Evolutionary conservation across 1,140 invertebrate species (phyloP), one percentile per base, ranked within the genome.

Genomic region (Ips typographus): DNA sequence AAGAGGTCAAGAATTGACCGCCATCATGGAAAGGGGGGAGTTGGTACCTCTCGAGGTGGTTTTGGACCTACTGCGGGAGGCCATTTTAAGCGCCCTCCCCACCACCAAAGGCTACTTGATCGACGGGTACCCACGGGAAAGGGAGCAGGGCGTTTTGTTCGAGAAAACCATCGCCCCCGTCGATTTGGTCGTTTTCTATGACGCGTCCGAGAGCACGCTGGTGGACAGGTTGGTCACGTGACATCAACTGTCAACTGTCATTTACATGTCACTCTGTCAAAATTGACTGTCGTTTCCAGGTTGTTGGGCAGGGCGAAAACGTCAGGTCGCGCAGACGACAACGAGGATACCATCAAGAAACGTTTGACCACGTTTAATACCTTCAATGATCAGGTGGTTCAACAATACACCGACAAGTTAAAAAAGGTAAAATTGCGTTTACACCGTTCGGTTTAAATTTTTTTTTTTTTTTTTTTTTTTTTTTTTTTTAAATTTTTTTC

Each of bases 271-370:
- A n/a, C n/a, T n/a, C 44, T 43, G 41, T 0, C 6, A 56, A 42
- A 0, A 37, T 6, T 57, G n/a, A 36, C 4, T 41, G 2, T n/a
- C 40, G 5, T 22, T 65, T 56, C 36, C 38, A 70, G 68, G 53
- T 86, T 99, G 40, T 75, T 99, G 71, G 88, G 91, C 1, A 88
- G 98, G 66, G 97, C 92, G 0, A 87, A 90, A 63, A 94, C 91
- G 38, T 96, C 95, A 8, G 92, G 94, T 36, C 88, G 98, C n/a
- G 93, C 91, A 2, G 98, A 99, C 77, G 98, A 99, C 79, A 99
- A 99, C 77, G 93, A 93, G 79, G 94, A 94, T 74, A 99, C 97
- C 0, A 99, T 99, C 75, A 94, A 93, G 75, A 93, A 96, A 64
- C 86, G 98, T 40, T 85, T 99, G 52, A 84, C 91, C 56, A 99